A percentile compares a stretch with the other conserved stretches of the same genome.
These are phyloP conservation scores for Amblyraja radiata DNA, from an alignment of 2,797 vertebrate species.

Conservation along the genomic window DNA sequence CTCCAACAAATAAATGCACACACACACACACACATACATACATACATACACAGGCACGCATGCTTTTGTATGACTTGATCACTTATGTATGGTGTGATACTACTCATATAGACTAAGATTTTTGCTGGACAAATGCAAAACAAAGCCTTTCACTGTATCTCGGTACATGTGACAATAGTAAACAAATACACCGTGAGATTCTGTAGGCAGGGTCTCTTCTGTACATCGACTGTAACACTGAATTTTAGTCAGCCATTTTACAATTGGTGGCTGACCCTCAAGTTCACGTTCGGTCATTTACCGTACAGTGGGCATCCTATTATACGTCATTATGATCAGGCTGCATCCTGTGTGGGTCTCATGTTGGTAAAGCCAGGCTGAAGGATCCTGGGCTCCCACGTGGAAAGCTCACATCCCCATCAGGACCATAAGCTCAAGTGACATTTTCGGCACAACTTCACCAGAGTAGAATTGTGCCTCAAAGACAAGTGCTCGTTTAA, in stretches of 20 bases:
- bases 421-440: neutral
- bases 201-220: slow-evolving; percentile 21
- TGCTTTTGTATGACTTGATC: no score
- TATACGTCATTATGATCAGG: neutral
- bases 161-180: no score
- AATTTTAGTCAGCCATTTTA: no score
- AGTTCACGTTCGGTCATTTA: neutral
- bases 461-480: neutral
- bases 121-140: no score
- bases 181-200: neutral
- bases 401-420: neutral
- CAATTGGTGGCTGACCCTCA: neutral
- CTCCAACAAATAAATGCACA: no score
- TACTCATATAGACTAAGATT: no score
- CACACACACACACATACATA: no score
- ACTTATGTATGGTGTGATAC: no score
- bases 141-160: no score
- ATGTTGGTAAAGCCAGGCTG: neutral
- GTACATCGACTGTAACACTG: slow-evolving; percentile 12
- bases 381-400: neutral
- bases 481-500: neutral
- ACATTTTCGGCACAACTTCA: neutral
- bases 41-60: no score
- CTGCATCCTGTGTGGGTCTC: neutral
- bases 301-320: no score